Evolutionary conservation across 2,113 vertebrate genomes (phyloP).

Genomic region (Phoenicopterus ruber): DNA sequence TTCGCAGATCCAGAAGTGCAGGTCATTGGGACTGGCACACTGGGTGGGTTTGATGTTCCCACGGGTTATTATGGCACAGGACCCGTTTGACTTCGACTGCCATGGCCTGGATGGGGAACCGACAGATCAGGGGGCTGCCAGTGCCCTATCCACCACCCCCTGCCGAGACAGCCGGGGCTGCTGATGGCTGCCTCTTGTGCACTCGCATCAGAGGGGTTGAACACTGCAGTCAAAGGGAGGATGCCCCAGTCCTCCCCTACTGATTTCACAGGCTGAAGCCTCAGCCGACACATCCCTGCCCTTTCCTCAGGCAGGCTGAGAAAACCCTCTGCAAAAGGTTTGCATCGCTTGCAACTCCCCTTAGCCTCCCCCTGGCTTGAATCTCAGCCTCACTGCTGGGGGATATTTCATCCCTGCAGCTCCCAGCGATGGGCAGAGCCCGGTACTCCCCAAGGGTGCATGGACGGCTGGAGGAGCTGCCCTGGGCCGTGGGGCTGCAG

Average conservation of each 20-base stretch:
- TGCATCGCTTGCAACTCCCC: rapidly evolving
- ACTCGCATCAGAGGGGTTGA: rapidly evolving
- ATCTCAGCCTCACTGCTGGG: rapidly evolving
- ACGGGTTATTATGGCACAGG: conserved; percentile 46
- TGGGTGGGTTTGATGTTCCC: conserved; percentile 19
- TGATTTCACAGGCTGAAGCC: background rate
- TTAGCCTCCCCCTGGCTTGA: background rate
- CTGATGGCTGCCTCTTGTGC: background rate
- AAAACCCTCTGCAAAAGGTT: background rate
- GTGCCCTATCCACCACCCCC: rapidly evolving
- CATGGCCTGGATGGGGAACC: background rate
- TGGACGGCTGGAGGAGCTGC: background rate
- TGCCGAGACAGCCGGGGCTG: rapidly evolving
- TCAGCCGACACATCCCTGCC: background rate
- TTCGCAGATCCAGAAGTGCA: conserved; percentile 49
- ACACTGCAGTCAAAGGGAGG: background rate
- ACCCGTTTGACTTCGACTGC: background rate
- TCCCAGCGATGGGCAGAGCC: rapidly evolving
- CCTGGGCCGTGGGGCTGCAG: rapidly evolving
- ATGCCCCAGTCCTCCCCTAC: background rate
- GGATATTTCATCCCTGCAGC: background rate
- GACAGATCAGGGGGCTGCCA: background rate
- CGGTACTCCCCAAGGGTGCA: rapidly evolving
- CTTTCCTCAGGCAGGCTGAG: background rate
- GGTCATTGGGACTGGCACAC: background rate